These are phyloP conservation scores for Sipha flava DNA, from an alignment of 1,140 invertebrate species.

Conservation along the genomic window DNA sequence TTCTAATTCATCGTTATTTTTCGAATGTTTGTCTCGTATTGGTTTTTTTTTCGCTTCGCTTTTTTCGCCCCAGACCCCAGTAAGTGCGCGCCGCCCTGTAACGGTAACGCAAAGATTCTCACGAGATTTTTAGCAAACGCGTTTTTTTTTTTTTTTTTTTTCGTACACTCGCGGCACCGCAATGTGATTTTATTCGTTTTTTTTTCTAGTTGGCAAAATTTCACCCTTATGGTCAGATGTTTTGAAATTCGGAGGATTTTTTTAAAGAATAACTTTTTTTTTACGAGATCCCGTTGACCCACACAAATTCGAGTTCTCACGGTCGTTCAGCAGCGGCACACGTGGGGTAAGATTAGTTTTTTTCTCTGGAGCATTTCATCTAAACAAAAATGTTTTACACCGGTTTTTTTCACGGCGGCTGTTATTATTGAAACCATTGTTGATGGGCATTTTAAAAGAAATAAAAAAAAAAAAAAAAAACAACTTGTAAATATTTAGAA, in stretches of 20 bases:
- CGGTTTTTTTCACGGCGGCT: background rate
- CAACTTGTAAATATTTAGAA: no score
- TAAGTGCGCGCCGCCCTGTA: no score
- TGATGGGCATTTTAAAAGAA: background rate
- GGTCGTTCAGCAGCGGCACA: background rate
- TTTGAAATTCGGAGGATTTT: background rate
- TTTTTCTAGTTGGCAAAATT: background rate
- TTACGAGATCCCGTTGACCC: constrained; percentile 16
- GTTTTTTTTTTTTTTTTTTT: background rate
- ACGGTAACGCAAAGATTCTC: background rate
- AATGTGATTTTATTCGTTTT: background rate
- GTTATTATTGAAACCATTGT: background rate
- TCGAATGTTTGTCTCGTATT: no score
- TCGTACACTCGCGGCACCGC: background rate
- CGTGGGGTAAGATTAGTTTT: constrained; percentile 1
- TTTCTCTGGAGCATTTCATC: background rate
- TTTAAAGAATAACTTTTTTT: background rate
- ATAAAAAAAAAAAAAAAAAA: background rate
- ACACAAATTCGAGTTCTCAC: background rate
- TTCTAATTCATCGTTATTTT: no score
- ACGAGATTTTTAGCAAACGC: background rate
- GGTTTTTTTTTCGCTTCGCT: no score
- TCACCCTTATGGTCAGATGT: background rate
- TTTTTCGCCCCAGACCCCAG: no score
- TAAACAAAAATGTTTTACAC: constrained; percentile 6